phyloP scores from a whole-genome alignment of 2,113 vertebrate species.

The Parotia lawesii region DNA sequence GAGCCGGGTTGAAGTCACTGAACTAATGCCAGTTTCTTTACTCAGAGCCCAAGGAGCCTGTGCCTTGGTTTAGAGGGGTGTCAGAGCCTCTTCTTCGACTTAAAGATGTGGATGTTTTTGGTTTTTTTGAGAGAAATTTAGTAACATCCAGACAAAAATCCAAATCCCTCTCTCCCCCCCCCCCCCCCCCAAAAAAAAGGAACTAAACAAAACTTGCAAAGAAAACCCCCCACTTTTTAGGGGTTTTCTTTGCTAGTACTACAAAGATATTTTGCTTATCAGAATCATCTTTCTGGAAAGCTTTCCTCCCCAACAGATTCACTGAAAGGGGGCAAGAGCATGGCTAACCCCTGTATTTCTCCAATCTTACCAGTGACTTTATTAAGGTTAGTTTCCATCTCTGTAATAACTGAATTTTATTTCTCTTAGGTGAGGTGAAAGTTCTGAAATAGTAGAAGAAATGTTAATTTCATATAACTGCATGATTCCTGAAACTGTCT shows the following conservation, averaged over 20 bases:
- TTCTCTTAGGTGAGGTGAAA: neutral
- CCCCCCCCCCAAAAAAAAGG: no score
- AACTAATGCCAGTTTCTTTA: neutral
- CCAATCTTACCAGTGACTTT: neutral
- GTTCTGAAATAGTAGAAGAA: neutral
- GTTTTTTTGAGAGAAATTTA: neutral
- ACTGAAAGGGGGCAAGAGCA: neutral
- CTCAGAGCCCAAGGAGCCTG: neutral
- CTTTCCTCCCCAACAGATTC: neutral
- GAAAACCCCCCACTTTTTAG: fast-evolving
- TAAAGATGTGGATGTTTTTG: neutral
- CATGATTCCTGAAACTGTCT: neutral
- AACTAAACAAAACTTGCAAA: fast-evolving
- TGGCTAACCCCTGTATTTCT: neutral
- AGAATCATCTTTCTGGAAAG: neutral
- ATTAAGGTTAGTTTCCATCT: neutral
- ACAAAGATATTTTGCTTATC: neutral
- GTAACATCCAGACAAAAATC: neutral
- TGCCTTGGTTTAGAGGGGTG: neutral
- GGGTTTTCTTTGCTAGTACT: neutral
- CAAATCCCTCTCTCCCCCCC: neutral
- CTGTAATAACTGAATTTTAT: neutral
- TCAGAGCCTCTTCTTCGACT: neutral
- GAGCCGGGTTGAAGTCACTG: neutral
- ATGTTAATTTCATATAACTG: neutral